Conservation (phyloP, 2,797 vertebrate species). For the Coendou prehensilis region DNA sequence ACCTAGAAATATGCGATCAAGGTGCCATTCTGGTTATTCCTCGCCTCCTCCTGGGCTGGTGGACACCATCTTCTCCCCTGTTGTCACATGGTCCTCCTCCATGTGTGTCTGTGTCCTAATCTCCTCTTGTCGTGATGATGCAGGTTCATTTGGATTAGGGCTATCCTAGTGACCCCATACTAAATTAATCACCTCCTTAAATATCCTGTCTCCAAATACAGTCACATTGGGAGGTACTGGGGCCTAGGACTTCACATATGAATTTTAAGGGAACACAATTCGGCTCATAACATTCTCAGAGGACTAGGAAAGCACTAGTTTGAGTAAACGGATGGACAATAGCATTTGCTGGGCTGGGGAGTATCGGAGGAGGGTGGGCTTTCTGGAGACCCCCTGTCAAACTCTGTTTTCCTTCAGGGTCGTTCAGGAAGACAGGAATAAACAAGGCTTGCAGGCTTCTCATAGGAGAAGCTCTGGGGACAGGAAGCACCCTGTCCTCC, state of each 20-base stretch:
- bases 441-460: fast-evolving
- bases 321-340: background rate
- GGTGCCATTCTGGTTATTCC: background rate
- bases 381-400: background rate
- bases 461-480: no score
- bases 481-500: background rate
- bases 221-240: background rate
- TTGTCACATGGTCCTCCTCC: background rate
- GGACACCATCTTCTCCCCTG: background rate
- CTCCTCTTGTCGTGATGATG: background rate
- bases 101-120: background rate
- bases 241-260: background rate
- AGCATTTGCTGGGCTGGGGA: background rate
- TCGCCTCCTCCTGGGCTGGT: background rate
- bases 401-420: background rate
- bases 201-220: background rate
- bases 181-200: background rate
- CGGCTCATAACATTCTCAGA: background rate
- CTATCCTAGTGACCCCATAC: background rate
- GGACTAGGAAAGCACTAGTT: background rate
- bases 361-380: background rate
- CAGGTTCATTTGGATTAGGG: background rate
- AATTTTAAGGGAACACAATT: background rate
- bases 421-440: background rate
- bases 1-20: background rate